A percentile compares a stretch with the other conserved stretches of the same genome.
Evolutionary conservation across 2,113 vertebrate genomes (phyloP).

Genomic region (Phyllopteryx taeniolatus): DNA sequence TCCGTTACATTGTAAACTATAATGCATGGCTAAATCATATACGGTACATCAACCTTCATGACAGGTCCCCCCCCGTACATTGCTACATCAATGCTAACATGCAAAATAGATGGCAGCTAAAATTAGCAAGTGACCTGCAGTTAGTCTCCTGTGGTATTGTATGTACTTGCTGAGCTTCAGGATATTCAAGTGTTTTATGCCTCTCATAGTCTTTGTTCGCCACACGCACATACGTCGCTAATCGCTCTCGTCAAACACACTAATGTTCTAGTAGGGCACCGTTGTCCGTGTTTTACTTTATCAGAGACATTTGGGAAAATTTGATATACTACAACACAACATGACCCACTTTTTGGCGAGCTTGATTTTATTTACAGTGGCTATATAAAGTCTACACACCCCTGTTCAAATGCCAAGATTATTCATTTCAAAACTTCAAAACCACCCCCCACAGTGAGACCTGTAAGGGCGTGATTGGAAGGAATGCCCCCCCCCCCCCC

Average conservation of each 20-base stretch:
- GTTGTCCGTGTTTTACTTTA: background rate
- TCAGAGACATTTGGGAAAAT: background rate
- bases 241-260: conserved; percentile 2
- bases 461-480: too few species aligned
- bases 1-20: background rate
- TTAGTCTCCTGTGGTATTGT: conserved; percentile 38
- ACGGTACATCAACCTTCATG: background rate
- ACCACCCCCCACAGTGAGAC: too few species aligned
- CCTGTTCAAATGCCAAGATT: too few species aligned
- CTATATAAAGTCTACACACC: too few species aligned
- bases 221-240: conserved; percentile 6
- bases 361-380: too few species aligned
- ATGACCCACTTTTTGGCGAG: background rate
- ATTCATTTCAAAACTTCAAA: too few species aligned
- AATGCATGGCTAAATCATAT: background rate
- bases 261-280: background rate
- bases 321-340: background rate
- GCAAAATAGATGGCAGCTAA: conserved; percentile 50
- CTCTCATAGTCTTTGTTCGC: conserved; percentile 3
- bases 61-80: background rate
- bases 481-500: too few species aligned
- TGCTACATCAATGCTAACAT: conserved; percentile 11
- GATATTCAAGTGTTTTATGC: conserved; percentile 37
- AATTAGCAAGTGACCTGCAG: conserved; percentile 55
- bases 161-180: conserved; percentile 16